Conservation (phyloP, 2,113 vertebrate genomes). For the Heloderma charlesbogerti region DNA sequence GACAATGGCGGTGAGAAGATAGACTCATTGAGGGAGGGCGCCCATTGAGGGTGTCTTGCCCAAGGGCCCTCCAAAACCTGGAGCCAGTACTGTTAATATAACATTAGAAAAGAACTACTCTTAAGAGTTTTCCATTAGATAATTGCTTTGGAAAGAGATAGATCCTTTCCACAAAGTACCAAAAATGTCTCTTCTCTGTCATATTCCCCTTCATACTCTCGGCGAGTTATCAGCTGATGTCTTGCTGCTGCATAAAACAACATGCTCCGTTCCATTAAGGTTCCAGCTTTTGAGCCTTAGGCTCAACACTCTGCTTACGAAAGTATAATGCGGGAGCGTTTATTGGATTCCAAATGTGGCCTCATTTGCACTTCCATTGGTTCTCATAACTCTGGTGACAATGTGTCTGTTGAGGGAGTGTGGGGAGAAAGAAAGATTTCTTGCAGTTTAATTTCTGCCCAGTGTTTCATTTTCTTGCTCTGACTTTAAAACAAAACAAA, state of each 20-base stretch:
- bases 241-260: constrained; percentile 29
- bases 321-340: constrained; percentile 31
- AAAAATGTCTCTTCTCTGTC: not conserved
- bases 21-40: too few relatives aligned
- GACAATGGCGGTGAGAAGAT: too few relatives aligned
- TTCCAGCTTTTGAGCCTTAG: constrained; percentile 3
- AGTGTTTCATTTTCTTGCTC: constrained; percentile 3
- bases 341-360: constrained; percentile 31
- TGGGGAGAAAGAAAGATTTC: not conserved
- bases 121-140: not conserved
- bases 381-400: not conserved
- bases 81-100: not conserved
- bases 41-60: too few relatives aligned
- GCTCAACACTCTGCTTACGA: constrained; percentile 29
- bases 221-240: not conserved
- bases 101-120: not conserved
- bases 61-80: too few relatives aligned
- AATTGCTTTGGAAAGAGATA: not conserved
- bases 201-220: not conserved
- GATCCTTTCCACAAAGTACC: not conserved
- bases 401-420: not conserved
- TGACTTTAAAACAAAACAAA: not conserved
- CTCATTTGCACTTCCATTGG: constrained; percentile 23
- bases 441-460: constrained; percentile 17
- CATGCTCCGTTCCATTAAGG: constrained; percentile 16